These are phyloP conservation scores for Scaptodrosophila lebanonensis DNA, from an alignment of 1,140 invertebrate genomes.

Conservation along the genomic window DNA sequence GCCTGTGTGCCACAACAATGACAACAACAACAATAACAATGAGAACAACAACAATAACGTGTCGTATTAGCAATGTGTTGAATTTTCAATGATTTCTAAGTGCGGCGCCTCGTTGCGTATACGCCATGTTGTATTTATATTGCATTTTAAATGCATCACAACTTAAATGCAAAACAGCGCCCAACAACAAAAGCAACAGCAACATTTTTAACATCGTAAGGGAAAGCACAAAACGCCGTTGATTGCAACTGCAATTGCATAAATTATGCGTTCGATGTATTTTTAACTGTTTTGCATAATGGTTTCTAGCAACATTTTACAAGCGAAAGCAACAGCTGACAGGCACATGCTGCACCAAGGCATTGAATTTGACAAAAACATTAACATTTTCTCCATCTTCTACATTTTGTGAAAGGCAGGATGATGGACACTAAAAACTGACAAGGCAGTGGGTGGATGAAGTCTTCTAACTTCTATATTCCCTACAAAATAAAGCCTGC, in stretches of 20 bases:
- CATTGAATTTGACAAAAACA: too few relatives aligned
- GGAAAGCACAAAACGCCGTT: conserved; percentile 1
- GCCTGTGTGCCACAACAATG: conserved; percentile 8
- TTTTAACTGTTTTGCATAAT: conserved; percentile 56
- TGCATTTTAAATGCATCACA: conserved; percentile 11
- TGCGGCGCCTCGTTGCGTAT: conserved; percentile 48
- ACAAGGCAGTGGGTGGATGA: too few relatives aligned
- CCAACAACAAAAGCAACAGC: conserved; percentile 27
- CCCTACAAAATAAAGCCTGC: too few relatives aligned
- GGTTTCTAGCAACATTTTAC: conserved; percentile 1
- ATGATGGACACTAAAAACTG: too few relatives aligned
- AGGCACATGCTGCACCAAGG: conserved; percentile 1
- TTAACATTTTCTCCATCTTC: too few relatives aligned
- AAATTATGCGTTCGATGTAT: conserved; percentile 53
- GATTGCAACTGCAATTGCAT: conserved; percentile 46
- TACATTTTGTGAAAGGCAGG: too few relatives aligned
- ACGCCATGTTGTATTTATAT: conserved; percentile 38
- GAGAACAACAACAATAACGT: conserved; percentile 47
- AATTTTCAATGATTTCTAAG: conserved; percentile 73
- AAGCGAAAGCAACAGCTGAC: conserved; percentile 4
- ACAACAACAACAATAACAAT: conserved; percentile 55
- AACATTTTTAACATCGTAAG: background rate
- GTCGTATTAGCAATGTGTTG: conserved; percentile 70
- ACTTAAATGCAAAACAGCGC: conserved; percentile 11
- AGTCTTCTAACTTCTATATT: too few relatives aligned